Evolutionary conservation across 2,797 vertebrate species (phyloP).

Genomic region (Trachops cirrhosus): DNA sequence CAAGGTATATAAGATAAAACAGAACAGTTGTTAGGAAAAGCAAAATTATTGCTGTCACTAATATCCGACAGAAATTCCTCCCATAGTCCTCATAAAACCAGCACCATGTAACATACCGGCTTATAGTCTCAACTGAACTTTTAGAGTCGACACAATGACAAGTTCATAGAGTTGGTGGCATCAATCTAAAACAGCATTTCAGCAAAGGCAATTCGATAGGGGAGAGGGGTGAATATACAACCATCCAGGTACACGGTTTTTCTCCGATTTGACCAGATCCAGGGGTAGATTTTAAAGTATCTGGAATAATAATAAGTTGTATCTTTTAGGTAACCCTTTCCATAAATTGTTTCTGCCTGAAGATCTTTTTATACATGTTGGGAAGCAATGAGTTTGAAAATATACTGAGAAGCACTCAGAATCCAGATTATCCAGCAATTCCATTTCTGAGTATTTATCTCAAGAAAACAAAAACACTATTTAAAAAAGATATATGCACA

Average conservation of each 20-base stretch:
- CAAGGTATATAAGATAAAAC: constrained; percentile 56
- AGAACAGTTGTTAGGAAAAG: constrained; percentile 60
- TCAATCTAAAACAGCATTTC: neutral
- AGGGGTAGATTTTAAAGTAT: neutral
- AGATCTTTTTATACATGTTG: neutral
- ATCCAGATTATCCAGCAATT: neutral
- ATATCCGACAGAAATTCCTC: constrained; percentile 59
- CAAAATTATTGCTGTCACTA: constrained; percentile 69
- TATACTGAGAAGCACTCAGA: neutral
- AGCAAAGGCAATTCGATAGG: neutral
- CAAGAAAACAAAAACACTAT: neutral
- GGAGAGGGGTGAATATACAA: neutral
- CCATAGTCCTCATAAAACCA: constrained; percentile 64
- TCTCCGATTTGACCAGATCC: neutral
- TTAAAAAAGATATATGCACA: neutral
- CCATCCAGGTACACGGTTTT: neutral
- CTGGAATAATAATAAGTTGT: neutral
- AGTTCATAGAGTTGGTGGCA: neutral
- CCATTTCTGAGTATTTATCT: neutral
- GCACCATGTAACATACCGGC: constrained; percentile 57
- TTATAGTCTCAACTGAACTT: constrained; percentile 38
- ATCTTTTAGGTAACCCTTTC: neutral
- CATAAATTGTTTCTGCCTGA: neutral
- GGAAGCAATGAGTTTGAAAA: neutral
- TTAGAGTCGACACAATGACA: neutral